Evolutionary conservation across 2,113 vertebrate species (phyloP).

Genomic region (Cyanoderma ruficeps): DNA sequence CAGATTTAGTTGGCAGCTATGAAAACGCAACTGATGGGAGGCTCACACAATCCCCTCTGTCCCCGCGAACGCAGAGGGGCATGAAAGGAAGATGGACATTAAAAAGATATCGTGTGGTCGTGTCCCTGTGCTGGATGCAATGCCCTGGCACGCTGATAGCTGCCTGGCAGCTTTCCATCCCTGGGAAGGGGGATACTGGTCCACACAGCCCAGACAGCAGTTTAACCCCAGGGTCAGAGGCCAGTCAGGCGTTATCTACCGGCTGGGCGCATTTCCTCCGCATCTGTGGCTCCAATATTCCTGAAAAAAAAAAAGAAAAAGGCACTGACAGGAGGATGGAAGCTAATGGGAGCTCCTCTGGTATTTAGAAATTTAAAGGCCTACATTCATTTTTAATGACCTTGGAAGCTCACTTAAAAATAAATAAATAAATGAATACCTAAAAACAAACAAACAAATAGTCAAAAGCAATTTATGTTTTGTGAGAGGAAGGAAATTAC

Average conservation of each 20-base stretch:
- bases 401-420: not conserved
- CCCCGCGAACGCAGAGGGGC: not conserved
- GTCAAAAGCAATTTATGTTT: not conserved
- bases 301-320: constrained; percentile 21
- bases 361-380: constrained; percentile 50
- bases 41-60: not conserved
- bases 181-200: constrained; percentile 75
- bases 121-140: not conserved
- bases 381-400: constrained; percentile 48
- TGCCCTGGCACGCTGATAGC: constrained; percentile 29
- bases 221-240: constrained; percentile 85
- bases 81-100: not conserved
- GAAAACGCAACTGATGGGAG: constrained; percentile 20
- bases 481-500: not conserved
- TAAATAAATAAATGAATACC: not conserved
- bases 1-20: constrained; percentile 59
- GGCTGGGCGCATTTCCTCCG: constrained; percentile 69
- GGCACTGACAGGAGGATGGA: constrained; percentile 38
- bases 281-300: constrained; percentile 42
- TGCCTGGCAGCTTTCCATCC: constrained; percentile 78
- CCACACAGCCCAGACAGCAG: constrained; percentile 81
- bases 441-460: constrained; percentile 20
- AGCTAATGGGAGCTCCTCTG: constrained; percentile 44
- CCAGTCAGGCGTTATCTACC: constrained; percentile 85
- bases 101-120: not conserved